phyloP scores from a whole-genome alignment of 2,888 invertebrate genomes.

The Coecobrya sp. region DNA sequence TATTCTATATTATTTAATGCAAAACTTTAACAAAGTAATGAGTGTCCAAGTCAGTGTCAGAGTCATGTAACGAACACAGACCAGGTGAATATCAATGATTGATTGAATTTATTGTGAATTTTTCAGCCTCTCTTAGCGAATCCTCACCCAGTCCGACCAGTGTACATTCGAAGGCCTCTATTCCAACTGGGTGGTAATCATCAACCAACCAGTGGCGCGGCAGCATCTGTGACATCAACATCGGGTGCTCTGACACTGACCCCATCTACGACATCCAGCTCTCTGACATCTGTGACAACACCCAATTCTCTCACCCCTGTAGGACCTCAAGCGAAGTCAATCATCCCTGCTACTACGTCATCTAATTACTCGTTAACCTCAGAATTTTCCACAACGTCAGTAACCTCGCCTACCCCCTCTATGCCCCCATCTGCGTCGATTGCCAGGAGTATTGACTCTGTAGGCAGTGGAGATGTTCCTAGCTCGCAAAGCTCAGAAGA shows the following conservation, averaged over 20 bases:
- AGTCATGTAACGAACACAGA: too few relatives aligned
- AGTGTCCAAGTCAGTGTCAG: too few relatives aligned
- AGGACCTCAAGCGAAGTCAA: constrained; percentile 84
- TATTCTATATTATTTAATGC: too few relatives aligned
- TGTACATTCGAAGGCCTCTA: constrained; percentile 82
- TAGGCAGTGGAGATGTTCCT: constrained; percentile 76
- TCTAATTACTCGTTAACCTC: constrained; percentile 86
- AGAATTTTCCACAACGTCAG: constrained; percentile 85
- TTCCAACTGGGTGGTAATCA: constrained; percentile 68
- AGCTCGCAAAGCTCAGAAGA: constrained; percentile 82
- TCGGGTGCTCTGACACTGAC: constrained; percentile 85
- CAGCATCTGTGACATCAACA: constrained; percentile 65
- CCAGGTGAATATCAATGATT: too few relatives aligned
- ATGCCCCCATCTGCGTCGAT: constrained; percentile 75
- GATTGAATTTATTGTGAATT: too few relatives aligned
- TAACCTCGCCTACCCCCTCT: constrained; percentile 85
- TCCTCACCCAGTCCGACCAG: constrained; percentile 87
- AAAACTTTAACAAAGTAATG: too few relatives aligned
- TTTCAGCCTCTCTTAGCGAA: constrained; percentile 87
- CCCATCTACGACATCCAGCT: constrained; percentile 86
- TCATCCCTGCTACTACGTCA: constrained; percentile 84
- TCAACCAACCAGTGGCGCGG: constrained; percentile 51
- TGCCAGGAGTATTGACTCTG: constrained; percentile 73
- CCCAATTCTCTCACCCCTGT: constrained; percentile 86
- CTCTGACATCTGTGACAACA: constrained; percentile 86